Conservation (phyloP, 2,113 vertebrate genomes). For the Poeciliopsis prolifica region DNA sequence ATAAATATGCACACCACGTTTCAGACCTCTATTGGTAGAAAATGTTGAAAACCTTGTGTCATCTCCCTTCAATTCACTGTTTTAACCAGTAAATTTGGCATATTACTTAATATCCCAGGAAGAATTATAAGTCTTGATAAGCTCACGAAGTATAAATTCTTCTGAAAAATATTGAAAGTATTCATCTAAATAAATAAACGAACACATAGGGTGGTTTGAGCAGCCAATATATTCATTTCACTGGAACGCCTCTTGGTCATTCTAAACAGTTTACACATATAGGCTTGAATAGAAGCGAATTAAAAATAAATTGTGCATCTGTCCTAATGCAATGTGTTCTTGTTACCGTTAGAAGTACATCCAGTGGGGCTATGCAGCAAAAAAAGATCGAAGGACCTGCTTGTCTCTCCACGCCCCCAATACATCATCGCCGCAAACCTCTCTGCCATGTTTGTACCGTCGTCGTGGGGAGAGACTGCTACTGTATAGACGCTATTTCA, state of each 20-base stretch:
- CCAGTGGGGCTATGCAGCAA: constrained; percentile 15
- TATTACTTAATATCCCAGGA: no score
- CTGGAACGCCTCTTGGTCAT: no score
- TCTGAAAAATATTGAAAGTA: not conserved
- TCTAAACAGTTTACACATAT: not conserved
- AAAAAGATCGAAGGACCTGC: constrained; percentile 1
- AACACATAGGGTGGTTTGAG: no score
- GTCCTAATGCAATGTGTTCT: not conserved
- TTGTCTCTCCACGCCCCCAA: constrained; percentile 58
- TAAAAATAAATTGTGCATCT: not conserved
- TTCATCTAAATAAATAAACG: not conserved
- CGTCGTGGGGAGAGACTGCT: not conserved
- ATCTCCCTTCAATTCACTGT: no score
- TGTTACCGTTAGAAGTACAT: not conserved
- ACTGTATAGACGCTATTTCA: constrained; percentile 15
- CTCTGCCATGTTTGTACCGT: constrained; percentile 60
- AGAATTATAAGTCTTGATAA: not conserved
- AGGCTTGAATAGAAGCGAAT: not conserved
- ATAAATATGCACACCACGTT: not conserved
- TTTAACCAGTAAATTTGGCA: no score
- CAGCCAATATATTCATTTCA: not conserved
- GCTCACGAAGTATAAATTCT: no score
- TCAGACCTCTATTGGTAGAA: not conserved
- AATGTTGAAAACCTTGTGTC: no score
- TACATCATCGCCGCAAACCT: constrained; percentile 47